Conservation (phyloP, 2,113 vertebrate genomes). For the Artemisiospiza belli region DNA sequence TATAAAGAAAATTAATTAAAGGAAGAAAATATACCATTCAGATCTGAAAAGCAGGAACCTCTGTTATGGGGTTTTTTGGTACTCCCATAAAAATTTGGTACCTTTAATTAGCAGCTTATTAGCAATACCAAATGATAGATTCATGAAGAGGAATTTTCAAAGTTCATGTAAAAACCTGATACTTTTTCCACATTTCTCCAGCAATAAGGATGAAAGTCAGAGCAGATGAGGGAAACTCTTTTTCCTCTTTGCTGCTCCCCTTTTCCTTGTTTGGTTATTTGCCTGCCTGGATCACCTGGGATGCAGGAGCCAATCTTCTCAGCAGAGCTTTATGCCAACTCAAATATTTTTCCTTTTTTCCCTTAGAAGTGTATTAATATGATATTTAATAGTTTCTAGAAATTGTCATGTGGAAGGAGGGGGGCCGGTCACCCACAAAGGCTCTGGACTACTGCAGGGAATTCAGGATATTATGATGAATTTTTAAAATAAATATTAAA, state of each 20-base stretch:
- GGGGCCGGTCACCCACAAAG: neutral
- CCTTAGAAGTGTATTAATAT: neutral
- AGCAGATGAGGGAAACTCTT: neutral
- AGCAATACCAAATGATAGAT: neutral
- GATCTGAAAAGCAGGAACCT: accelerated
- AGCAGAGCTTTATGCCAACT: neutral
- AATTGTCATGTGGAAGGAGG: neutral
- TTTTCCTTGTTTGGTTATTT: conserved; percentile 3
- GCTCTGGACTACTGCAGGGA: conserved; percentile 4
- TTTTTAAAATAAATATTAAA: conserved; percentile 37
- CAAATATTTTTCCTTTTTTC: conserved; percentile 12
- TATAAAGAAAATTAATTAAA: neutral
- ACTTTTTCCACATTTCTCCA: neutral
- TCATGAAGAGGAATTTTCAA: neutral
- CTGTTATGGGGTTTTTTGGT: accelerated
- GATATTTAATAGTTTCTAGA: conserved; percentile 40
- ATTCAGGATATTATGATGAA: neutral
- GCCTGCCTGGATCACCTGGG: neutral
- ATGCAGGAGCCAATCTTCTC: neutral
- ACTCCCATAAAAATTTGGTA: neutral
- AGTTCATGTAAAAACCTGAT: neutral
- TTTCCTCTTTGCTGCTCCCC: neutral
- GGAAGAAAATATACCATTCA: neutral
- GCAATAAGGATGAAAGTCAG: neutral
- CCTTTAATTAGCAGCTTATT: neutral